Base-by-base conservation (phyloP, 2,888 invertebrate genomes). In the Phortica okadai region DNA sequence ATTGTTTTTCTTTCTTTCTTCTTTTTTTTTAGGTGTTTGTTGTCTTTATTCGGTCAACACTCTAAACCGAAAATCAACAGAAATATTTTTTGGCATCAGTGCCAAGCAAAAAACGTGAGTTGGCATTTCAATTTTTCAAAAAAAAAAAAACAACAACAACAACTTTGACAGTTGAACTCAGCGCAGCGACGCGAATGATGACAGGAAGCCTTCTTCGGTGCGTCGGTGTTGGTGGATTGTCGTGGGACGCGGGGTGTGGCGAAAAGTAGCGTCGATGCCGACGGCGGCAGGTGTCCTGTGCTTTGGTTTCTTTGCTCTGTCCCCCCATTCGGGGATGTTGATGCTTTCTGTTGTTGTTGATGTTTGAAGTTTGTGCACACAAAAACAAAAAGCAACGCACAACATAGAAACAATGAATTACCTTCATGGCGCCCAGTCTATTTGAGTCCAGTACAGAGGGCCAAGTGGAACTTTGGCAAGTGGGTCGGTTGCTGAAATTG, bases 11-110 rank as follows among this genome's bases (percentile, higher is more conserved):
- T 21, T 62, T 16, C 21, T 62, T 21, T 62, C 8, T n/a, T 59
- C 0, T 59, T 62, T 62, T 62, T n/a, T 58, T 59, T 59, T 11
- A 16, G n/a, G 16, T 59, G n/a, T 69, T 44, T 21, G 54, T 25
- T 72, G 33, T 85, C 84, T 84, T 81, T 87, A 85, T 85, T 85
- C 84, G 87, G 85, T 85, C 87, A 85, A 85, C 87, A 85, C 85
- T 86, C 85, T 85, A 85, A 85, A 87, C 85, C 87, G 87, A 86
- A 85, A 85, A 85, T 85, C 87, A 85, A 87, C 85, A 85, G 84
- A 85, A 83, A 83, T 84, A 86, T 70, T 66, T 56, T 25, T 33
- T 72, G 70, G 70, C 69, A 70, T 45, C 58, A 83, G 83, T 82
- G 80, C 74, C 58, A 73, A 81, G 85, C 81, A 64, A 72, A 72